These are phyloP conservation scores for Thymelicus acteon DNA, from an alignment of 2,888 invertebrate genomes.

Conservation along the genomic window DNA sequence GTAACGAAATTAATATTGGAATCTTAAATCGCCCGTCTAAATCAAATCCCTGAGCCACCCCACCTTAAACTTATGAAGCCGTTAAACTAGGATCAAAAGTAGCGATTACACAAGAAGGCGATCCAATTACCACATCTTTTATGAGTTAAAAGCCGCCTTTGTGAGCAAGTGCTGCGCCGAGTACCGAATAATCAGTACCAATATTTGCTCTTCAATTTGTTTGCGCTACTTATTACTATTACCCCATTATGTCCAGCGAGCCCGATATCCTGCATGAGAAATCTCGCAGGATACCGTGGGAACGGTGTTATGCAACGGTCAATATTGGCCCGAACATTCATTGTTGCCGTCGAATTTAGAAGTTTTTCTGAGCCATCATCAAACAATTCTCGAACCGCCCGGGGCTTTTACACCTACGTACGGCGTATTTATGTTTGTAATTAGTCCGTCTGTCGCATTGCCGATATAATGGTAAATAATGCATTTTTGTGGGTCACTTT, in stretches of 20 bases:
- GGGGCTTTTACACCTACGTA: constrained; percentile 79
- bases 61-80: constrained; percentile 48
- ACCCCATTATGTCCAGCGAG: constrained; percentile 69
- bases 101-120: constrained; percentile 73
- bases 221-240: constrained; percentile 64
- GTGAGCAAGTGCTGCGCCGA: constrained; percentile 52
- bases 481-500: constrained; percentile 81
- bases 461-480: constrained; percentile 84
- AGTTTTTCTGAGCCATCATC: constrained; percentile 65
- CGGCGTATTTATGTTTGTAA: constrained; percentile 75
- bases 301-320: constrained; percentile 71
- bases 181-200: constrained; percentile 74
- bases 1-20: background rate
- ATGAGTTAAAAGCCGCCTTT: constrained; percentile 79
- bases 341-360: constrained; percentile 66
- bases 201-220: constrained; percentile 80
- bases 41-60: constrained; percentile 28
- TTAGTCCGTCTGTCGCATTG: constrained; percentile 78
- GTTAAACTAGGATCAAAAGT: constrained; percentile 71
- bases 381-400: constrained; percentile 65
- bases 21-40: background rate
- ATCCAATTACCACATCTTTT: constrained; percentile 79
- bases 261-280: constrained; percentile 66
- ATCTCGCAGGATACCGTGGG: constrained; percentile 78
- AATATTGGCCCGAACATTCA: constrained; percentile 74